Base-by-base conservation (phyloP, 1,140 invertebrate species). In the Anagrus nilaparvatae region DNA sequence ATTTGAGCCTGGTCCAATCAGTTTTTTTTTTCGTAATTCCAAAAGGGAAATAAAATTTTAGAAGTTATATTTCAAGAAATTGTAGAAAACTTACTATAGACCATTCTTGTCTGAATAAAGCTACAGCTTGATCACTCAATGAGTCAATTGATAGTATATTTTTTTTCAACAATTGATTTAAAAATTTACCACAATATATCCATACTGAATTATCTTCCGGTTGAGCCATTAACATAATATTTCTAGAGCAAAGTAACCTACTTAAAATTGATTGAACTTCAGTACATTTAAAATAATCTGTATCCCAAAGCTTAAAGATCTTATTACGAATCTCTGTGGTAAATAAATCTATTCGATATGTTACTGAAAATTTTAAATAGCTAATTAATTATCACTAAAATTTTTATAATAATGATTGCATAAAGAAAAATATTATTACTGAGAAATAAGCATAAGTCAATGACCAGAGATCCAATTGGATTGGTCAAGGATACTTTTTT, bases 41-140 rank as follows among this genome's bases (percentile, higher is more conserved):
- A 18, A 31, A 21, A 31, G 4, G 34, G 0, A 28, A 30, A 44
- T 16, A 34, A 24, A 35, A 10, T 36, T n/a, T n/a, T n/a, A n/a
- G n/a, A n/a, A n/a, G n/a, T n/a, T n/a, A n/a, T n/a, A n/a, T n/a
- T n/a, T n/a, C n/a, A n/a, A n/a, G n/a, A n/a, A n/a, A n/a, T n/a
- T n/a, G n/a, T n/a, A n/a, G n/a, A n/a, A n/a, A n/a, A 55, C 55
- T 58, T 50, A 67, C 63, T 48, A 46, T 47, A 17, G 68, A 54
- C 68, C 69, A 73, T 18, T 70, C 62, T 20, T 61, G 50, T 46
- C 63, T 60, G 18, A 72, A 62, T 23, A 73, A 50, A 32, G 58
- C 59, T 4, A 72, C 54, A 36, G 61, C 68, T 34, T 71, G 63
- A 19, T 67, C 58, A 37, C 66, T 63, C 8, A 72, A 43, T 39